phyloP scores from a whole-genome alignment of 2,888 invertebrate genomes.

The Parthenolecanium corni region DNA sequence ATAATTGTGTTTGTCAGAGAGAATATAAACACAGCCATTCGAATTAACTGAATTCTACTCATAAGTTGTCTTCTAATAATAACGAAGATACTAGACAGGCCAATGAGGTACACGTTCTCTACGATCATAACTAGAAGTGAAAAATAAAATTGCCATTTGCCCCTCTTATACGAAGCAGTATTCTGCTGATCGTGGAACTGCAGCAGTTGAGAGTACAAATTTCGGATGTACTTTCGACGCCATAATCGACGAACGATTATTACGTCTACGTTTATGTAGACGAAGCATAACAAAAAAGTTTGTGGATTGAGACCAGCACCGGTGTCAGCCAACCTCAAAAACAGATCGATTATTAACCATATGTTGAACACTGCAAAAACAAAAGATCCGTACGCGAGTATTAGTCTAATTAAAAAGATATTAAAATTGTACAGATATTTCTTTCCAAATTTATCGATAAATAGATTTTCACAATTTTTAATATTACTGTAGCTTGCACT shows the following conservation, averaged over 20 bases:
- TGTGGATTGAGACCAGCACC: neutral
- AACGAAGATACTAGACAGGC: neutral
- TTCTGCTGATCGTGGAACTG: neutral
- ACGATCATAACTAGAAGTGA: neutral
- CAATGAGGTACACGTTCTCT: neutral
- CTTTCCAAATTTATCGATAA: too few relatives aligned
- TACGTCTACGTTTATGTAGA: neutral
- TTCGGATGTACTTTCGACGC: neutral
- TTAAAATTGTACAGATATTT: too few relatives aligned
- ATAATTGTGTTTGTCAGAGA: neutral
- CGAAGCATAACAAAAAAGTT: neutral
- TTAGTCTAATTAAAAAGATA: too few relatives aligned
- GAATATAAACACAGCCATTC: neutral
- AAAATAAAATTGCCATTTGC: neutral
- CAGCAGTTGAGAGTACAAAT: neutral
- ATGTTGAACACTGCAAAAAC: neutral
- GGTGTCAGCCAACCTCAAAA: neutral
- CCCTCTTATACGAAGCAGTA: neutral
- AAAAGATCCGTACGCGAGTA: too few relatives aligned
- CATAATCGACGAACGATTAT: neutral
- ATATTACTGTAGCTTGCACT: too few relatives aligned
- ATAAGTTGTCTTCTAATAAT: neutral
- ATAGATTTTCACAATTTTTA: too few relatives aligned
- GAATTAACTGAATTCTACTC: neutral
- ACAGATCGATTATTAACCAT: neutral